Conservation (phyloP, 2,888 invertebrate species). For the Sarcophaga subvicina region DNA sequence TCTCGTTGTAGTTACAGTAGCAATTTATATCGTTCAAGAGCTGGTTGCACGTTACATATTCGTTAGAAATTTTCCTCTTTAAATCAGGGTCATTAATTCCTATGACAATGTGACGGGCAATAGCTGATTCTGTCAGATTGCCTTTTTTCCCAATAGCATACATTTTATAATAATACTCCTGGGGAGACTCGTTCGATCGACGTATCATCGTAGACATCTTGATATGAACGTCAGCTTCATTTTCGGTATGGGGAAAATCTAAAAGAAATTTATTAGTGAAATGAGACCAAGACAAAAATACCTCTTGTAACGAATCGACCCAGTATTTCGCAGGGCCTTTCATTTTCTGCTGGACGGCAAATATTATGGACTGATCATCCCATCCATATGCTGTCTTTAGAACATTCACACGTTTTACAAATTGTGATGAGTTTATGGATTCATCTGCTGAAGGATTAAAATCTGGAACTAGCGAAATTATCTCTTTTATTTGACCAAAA, state of each 20-base stretch:
- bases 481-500: slow-evolving; percentile 18
- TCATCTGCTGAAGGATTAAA: slow-evolving; percentile 50
- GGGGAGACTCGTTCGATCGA: background rate
- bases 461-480: slow-evolving; percentile 38
- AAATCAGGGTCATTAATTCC: slow-evolving; percentile 35
- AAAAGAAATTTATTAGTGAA: slow-evolving; percentile 29
- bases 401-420: slow-evolving; percentile 22
- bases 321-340: slow-evolving; percentile 45
- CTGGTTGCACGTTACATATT: slow-evolving; percentile 41
- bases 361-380: slow-evolving; percentile 49
- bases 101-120: slow-evolving; percentile 54
- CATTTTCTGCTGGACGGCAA: slow-evolving; percentile 59
- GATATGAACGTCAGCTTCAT: background rate
- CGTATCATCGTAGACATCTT: slow-evolving; percentile 44
- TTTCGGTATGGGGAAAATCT: slow-evolving; percentile 30
- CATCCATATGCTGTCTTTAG: slow-evolving; percentile 49
- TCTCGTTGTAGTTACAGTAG: slow-evolving; percentile 37
- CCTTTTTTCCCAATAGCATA: slow-evolving; percentile 45
- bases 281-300: slow-evolving; percentile 30
- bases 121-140: slow-evolving; percentile 44
- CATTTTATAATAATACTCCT: slow-evolving; percentile 50
- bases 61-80: slow-evolving; percentile 52
- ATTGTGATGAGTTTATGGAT: slow-evolving; percentile 41
- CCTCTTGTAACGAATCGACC: slow-evolving; percentile 46
- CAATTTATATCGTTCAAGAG: slow-evolving; percentile 3